Conservation (phyloP, 2,113 vertebrate genomes). For the Limnothrissa miodon region DNA sequence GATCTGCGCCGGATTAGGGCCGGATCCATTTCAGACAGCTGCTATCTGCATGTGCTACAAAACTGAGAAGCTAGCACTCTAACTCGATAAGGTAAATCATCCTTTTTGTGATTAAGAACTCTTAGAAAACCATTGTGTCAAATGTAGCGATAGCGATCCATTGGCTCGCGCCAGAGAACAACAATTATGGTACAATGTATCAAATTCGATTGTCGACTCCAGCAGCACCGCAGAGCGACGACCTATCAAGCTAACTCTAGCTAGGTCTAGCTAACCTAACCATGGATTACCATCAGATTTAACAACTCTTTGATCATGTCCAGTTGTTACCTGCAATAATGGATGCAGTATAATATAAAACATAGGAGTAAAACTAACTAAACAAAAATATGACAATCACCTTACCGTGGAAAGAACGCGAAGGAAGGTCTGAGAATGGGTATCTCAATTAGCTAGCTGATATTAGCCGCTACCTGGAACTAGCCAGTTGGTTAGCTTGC, state of each 20-base stretch:
- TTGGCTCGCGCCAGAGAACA: not conserved
- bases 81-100: constrained; percentile 9
- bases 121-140: not conserved
- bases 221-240: not conserved
- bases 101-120: not conserved
- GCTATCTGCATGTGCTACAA: constrained; percentile 20
- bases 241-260: not conserved
- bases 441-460: constrained; percentile 21
- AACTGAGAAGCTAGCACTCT: constrained; percentile 17
- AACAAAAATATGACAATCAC: not conserved
- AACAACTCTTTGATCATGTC: not conserved
- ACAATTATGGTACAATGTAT: not conserved
- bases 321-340: not conserved
- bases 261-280: not conserved
- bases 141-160: not conserved
- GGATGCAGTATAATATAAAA: not conserved
- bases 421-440: not conserved
- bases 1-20: constrained; percentile 19
- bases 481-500: constrained; percentile 29
- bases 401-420: not conserved
- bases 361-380: not conserved
- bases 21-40: constrained; percentile 15
- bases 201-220: constrained; percentile 10
- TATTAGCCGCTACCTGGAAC: not conserved
- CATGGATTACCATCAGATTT: not conserved